Percentiles rank a stretch among this genome's conserved stretches.
Conservation (phyloP, 2,113 vertebrate genomes). For the Mus musculus region GRCm39 chr3:139417501-139418000, state of each 20-base stretch:
- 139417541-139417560: neutral
- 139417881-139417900: neutral
- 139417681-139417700: slow-evolving; percentile 13
- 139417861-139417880: slow-evolving; percentile 5
- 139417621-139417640: neutral
- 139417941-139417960: neutral
- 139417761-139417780: neutral
- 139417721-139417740: neutral
- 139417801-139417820: slow-evolving; percentile 11
- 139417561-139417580: neutral
- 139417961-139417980: neutral
- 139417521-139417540: neutral
- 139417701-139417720: neutral
- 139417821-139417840: slow-evolving; percentile 23
- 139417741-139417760: neutral
- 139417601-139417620: neutral
- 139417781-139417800: neutral
- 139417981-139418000: neutral
- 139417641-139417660: neutral
- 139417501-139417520: neutral
- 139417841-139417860: neutral
- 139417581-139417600: neutral
- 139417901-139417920: neutral
- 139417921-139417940: slow-evolving; percentile 11
- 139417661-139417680: neutral